A percentile compares a stretch with the other conserved stretches of the same genome.
These are phyloP conservation scores for Disparrhopalites patrizii DNA, from an alignment of 2,888 invertebrate species.

Conservation along the genomic window DNA sequence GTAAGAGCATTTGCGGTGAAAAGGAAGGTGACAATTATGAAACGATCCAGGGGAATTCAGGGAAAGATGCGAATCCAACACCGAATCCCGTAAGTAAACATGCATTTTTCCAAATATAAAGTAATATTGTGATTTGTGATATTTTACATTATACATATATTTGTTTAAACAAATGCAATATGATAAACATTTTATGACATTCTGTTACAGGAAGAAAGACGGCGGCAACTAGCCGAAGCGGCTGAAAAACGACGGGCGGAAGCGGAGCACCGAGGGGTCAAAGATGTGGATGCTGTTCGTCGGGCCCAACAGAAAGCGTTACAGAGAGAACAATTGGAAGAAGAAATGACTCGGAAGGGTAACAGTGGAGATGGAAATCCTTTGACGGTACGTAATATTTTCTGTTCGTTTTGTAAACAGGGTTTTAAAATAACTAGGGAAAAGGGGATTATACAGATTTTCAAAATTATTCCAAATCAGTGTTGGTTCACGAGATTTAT, in stretches of 20 bases:
- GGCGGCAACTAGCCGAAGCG: constrained; percentile 40
- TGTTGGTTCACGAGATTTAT: background rate
- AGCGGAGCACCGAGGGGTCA: constrained; percentile 34
- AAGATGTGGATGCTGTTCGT: constrained; percentile 36
- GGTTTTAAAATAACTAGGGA: background rate
- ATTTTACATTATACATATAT: background rate
- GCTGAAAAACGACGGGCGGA: constrained; percentile 36
- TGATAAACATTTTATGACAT: background rate
- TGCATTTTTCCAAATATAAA: background rate
- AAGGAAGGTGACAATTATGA: constrained; percentile 16
- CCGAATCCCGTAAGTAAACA: constrained; percentile 19
- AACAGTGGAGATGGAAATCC: background rate
- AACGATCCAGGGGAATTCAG: background rate
- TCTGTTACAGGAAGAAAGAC: constrained; percentile 34
- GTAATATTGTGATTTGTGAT: background rate
- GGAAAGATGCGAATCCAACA: background rate
- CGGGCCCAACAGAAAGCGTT: constrained; percentile 22
- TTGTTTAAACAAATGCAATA: background rate
- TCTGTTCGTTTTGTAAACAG: background rate
- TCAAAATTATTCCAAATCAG: background rate
- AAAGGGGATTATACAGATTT: background rate
- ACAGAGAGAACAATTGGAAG: constrained; percentile 22
- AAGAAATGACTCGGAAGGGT: constrained; percentile 11
- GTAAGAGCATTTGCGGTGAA: constrained; percentile 1
- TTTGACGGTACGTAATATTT: background rate